These are phyloP conservation scores for Iphiclides podalirius DNA, from an alignment of 2,888 invertebrate species.

Conservation along the genomic window DNA sequence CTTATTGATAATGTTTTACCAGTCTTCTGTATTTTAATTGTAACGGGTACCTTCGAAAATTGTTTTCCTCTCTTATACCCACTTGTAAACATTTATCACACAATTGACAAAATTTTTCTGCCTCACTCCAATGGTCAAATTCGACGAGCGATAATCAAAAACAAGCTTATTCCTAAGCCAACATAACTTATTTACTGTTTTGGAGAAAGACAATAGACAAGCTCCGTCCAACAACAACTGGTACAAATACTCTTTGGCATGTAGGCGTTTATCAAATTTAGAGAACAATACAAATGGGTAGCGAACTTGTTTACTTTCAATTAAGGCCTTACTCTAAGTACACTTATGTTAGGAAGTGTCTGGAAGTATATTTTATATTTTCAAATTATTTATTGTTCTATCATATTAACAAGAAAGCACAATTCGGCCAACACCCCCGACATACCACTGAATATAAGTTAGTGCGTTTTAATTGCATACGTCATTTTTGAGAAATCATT, in stretches of 20 bases:
- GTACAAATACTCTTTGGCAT: slow-evolving; percentile 29
- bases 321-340: slow-evolving; percentile 37
- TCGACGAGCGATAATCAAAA: background rate
- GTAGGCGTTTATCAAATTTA: slow-evolving; percentile 33
- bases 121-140: too few relatives aligned
- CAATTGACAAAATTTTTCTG: too few relatives aligned
- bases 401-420: too few relatives aligned
- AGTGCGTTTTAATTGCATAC: too few relatives aligned
- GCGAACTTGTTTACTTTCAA: slow-evolving; percentile 44
- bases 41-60: too few relatives aligned
- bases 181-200: slow-evolving; percentile 12
- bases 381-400: too few relatives aligned
- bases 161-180: slow-evolving; percentile 4
- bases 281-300: slow-evolving; percentile 36
- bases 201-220: slow-evolving; percentile 23
- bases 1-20: background rate
- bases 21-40: background rate
- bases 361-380: too few relatives aligned
- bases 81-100: too few relatives aligned
- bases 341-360: slow-evolving; percentile 24
- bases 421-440: too few relatives aligned
- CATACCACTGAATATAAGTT: too few relatives aligned
- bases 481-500: too few relatives aligned
- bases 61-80: too few relatives aligned
- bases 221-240: slow-evolving; percentile 26